Evolutionary conservation across 2,888 invertebrate genomes (phyloP).

Genomic region (Ormyrus labotus): DNA sequence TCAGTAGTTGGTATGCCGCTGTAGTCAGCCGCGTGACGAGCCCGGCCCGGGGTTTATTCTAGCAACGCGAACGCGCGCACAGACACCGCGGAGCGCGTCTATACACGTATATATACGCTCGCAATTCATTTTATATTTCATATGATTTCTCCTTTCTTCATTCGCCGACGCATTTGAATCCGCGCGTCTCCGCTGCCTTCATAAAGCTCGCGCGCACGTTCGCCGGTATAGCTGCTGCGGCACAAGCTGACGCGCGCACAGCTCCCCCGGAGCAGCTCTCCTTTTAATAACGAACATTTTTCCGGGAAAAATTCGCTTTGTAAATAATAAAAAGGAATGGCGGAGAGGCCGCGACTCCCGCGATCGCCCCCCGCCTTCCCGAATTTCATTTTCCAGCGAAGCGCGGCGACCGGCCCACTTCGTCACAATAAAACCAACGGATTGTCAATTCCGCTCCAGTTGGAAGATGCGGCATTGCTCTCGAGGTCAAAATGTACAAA

Average conservation of each 20-base stretch:
- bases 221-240: too few relatives aligned
- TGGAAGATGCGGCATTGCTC: conserved; percentile 1
- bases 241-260: background rate
- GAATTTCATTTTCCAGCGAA: conserved; percentile 43
- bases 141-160: conserved; percentile 45
- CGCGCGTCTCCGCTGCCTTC: background rate
- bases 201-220: background rate
- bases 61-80: too few relatives aligned
- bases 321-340: conserved; percentile 1
- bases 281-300: conserved; percentile 36
- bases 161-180: background rate
- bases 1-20: background rate
- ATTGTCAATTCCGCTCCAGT: conserved; percentile 54
- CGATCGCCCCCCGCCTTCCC: conserved; percentile 23
- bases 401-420: conserved; percentile 3
- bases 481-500: background rate
- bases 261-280: background rate
- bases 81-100: background rate
- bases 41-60: conserved; percentile 26
- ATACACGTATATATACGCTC: background rate
- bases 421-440: conserved; percentile 46
- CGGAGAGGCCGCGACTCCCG: background rate
- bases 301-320: background rate
- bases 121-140: conserved; percentile 43
- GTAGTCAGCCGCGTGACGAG: conserved; percentile 10